Conservation (phyloP, 2,888 invertebrate species). For the Aleiodes alternator region DNA sequence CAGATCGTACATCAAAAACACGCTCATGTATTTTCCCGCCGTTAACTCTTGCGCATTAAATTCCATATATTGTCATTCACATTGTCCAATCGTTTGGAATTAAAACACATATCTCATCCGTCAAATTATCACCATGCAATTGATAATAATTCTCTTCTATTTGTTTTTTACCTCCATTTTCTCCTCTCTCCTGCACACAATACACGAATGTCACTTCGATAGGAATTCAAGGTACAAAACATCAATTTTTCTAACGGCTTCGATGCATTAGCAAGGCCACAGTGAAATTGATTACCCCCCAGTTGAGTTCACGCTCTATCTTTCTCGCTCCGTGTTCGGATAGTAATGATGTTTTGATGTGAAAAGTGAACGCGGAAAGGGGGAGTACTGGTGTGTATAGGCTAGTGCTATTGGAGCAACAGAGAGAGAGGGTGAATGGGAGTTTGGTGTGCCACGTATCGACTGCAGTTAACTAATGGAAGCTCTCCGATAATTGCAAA, state of each 20-base stretch:
- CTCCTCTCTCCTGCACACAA: not conserved
- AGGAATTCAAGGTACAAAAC: constrained; percentile 3
- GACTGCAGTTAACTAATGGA: constrained; percentile 75
- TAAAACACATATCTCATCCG: too few relatives aligned
- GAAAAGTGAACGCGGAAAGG: constrained; percentile 63
- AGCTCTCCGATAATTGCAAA: constrained; percentile 74
- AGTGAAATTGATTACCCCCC: constrained; percentile 71
- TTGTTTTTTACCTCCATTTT: not conserved
- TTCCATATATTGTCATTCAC: too few relatives aligned
- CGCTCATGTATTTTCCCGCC: too few relatives aligned
- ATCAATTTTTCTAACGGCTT: constrained; percentile 49
- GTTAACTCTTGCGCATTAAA: too few relatives aligned
- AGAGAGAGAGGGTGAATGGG: constrained; percentile 9
- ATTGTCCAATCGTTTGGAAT: too few relatives aligned
- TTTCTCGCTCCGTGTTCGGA: constrained; percentile 47
- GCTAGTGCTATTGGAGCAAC: constrained; percentile 30
- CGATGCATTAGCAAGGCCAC: constrained; percentile 56
- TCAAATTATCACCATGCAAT: constrained; percentile 14
- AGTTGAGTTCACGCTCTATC: constrained; percentile 7
- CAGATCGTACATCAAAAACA: too few relatives aligned
- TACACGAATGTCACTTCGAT: not conserved
- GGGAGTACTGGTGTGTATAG: constrained; percentile 34
- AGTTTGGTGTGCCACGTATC: constrained; percentile 61
- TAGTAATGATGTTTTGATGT: constrained; percentile 75
- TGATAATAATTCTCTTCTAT: not conserved